A percentile compares a stretch with the other conserved stretches of the same genome.
These are phyloP conservation scores for Drosophila falleni DNA, from an alignment of 2,888 invertebrate genomes.

Conservation along the genomic window DNA sequence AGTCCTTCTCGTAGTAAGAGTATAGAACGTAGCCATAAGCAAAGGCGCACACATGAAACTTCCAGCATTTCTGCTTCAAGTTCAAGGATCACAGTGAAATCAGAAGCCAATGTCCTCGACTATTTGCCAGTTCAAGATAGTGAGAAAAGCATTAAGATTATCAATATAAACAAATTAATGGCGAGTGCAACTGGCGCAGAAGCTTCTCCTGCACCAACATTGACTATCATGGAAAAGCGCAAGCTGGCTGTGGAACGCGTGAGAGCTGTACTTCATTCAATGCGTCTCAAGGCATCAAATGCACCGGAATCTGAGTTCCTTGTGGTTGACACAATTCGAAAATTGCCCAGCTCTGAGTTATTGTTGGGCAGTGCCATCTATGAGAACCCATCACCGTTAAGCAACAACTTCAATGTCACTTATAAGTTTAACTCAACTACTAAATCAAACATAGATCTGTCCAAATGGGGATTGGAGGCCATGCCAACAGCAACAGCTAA, in stretches of 20 bases:
- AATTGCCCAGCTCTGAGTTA: slow-evolving; percentile 33
- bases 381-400: slow-evolving; percentile 63
- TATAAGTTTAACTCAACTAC: slow-evolving; percentile 64
- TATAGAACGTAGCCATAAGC: not conserved
- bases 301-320: slow-evolving; percentile 39
- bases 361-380: slow-evolving; percentile 29
- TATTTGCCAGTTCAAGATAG: slow-evolving; percentile 14
- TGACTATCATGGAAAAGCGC: slow-evolving; percentile 44
- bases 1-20: not conserved
- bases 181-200: not conserved
- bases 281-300: slow-evolving; percentile 9
- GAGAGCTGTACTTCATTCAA: slow-evolving; percentile 17
- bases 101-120: slow-evolving; percentile 10
- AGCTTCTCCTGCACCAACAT: not conserved
- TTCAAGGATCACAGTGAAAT: not conserved
- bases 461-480: slow-evolving; percentile 56
- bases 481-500: slow-evolving; percentile 42
- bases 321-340: slow-evolving; percentile 56
- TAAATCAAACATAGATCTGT: slow-evolving; percentile 34
- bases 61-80: too few species aligned
- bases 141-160: slow-evolving; percentile 25
- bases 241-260: slow-evolving; percentile 45
- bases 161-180: slow-evolving; percentile 20
- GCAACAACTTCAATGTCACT: slow-evolving; percentile 60
- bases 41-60: not conserved